phyloP scores from a whole-genome alignment of 2,113 vertebrate species.

The Atractosteus spatula region DNA sequence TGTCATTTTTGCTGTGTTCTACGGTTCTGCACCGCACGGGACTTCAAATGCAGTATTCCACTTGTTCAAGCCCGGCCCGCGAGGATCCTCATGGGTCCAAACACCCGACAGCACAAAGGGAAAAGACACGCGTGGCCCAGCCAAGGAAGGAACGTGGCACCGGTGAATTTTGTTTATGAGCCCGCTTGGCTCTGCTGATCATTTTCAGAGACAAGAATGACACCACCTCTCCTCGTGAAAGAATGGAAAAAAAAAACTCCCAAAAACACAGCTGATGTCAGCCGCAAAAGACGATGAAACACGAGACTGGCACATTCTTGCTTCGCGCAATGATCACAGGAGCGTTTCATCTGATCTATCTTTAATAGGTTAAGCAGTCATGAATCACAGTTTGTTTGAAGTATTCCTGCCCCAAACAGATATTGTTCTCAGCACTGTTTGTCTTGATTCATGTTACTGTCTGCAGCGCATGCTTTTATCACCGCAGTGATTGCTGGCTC shows the following conservation, averaged over 20 bases:
- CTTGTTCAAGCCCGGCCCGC: too few species aligned
- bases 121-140: background rate
- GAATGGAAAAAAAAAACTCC: too few species aligned
- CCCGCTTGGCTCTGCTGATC: background rate
- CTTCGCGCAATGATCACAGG: constrained; percentile 11
- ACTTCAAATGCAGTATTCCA: too few species aligned
- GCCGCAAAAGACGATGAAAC: constrained; percentile 12
- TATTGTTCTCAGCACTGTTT: background rate
- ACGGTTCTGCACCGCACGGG: too few species aligned
- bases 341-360: background rate
- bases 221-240: background rate
- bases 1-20: too few species aligned
- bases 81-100: too few species aligned
- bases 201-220: background rate
- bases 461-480: background rate
- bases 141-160: background rate
- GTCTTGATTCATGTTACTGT: background rate
- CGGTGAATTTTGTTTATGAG: background rate
- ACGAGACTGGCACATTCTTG: background rate
- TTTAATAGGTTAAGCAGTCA: constrained; percentile 11
- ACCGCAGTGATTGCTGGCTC: background rate
- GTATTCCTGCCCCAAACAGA: background rate
- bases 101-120: background rate
- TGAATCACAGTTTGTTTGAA: background rate
- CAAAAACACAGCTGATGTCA: background rate